A percentile compares a stretch with the other conserved stretches of the same genome.
phyloP scores from a whole-genome alignment of 2,888 invertebrate species.

The Himalopsyche kuldschensis region DNA sequence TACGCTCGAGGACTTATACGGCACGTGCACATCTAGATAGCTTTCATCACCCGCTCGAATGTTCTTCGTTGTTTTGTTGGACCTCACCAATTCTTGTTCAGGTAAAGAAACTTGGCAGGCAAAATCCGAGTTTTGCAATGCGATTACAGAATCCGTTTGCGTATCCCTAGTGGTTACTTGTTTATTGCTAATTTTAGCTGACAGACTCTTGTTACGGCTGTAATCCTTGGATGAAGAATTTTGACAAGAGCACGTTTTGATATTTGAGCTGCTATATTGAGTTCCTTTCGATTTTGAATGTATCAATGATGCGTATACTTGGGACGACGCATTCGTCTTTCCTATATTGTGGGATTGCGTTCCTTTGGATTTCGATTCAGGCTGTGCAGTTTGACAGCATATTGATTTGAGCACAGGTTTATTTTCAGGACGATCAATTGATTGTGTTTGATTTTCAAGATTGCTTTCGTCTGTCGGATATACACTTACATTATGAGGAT shows the following conservation, averaged over 20 bases:
- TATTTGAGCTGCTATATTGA: constrained; percentile 9
- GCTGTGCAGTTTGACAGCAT: not conserved
- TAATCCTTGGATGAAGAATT: constrained; percentile 4
- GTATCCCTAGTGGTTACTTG: not conserved
- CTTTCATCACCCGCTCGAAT: not conserved
- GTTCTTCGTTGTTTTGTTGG: not conserved
- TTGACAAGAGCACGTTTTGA: constrained; percentile 23
- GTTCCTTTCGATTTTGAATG: constrained; percentile 34
- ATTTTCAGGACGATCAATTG: not conserved
- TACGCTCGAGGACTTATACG: not conserved
- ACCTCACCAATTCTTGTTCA: not conserved
- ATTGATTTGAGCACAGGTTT: not conserved
- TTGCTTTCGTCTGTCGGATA: not conserved
- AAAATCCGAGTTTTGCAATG: not conserved
- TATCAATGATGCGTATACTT: constrained; percentile 36
- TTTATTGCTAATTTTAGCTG: not conserved
- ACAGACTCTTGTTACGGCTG: not conserved
- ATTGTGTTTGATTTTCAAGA: not conserved
- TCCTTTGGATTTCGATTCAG: constrained; percentile 16
- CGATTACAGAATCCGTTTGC: not conserved
- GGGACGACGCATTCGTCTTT: constrained; percentile 31
- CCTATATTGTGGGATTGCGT: constrained; percentile 27
- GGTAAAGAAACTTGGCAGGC: not conserved
- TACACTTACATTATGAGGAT: not conserved
- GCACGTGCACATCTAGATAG: not conserved